These are phyloP conservation scores for Lasioglossum villosulum DNA, from an alignment of 2,888 invertebrate genomes.

Conservation along the genomic window DNA sequence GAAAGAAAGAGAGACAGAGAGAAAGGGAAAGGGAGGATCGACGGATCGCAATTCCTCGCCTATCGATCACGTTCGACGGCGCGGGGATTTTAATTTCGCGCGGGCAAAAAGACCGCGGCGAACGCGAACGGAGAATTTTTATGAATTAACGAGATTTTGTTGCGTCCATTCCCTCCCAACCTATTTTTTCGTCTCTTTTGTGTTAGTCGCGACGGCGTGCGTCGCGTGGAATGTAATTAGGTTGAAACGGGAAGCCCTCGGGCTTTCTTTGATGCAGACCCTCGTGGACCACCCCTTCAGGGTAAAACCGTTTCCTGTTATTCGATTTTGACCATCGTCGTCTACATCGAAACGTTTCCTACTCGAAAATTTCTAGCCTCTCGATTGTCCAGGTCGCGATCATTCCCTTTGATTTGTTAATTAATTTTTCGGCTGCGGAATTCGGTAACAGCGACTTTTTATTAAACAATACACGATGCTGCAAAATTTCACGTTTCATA, in stretches of 20 bases:
- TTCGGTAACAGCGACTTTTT: neutral
- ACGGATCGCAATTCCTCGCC: constrained; percentile 35
- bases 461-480: neutral
- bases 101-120: constrained; percentile 56
- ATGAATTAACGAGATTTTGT: constrained; percentile 68
- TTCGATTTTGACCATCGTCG: neutral
- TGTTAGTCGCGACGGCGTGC: neutral
- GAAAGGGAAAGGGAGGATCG: neutral
- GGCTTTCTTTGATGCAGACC: constrained; percentile 42
- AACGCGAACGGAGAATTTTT: constrained; percentile 59
- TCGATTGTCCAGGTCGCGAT: neutral
- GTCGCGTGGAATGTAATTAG: constrained; percentile 68
- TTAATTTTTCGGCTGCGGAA: neutral
- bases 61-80: constrained; percentile 48
- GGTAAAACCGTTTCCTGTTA: constrained; percentile 12
- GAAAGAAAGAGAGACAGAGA: neutral
- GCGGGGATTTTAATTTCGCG: constrained; percentile 63
- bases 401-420: neutral
- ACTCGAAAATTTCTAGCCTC: neutral
- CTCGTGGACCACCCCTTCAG: neutral
- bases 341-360: neutral
- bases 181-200: neutral
- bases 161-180: constrained; percentile 34
- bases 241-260: constrained; percentile 56
- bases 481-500: neutral